Conservation (phyloP, 1,140 invertebrate genomes). For the Parapsyche elsis region DNA sequence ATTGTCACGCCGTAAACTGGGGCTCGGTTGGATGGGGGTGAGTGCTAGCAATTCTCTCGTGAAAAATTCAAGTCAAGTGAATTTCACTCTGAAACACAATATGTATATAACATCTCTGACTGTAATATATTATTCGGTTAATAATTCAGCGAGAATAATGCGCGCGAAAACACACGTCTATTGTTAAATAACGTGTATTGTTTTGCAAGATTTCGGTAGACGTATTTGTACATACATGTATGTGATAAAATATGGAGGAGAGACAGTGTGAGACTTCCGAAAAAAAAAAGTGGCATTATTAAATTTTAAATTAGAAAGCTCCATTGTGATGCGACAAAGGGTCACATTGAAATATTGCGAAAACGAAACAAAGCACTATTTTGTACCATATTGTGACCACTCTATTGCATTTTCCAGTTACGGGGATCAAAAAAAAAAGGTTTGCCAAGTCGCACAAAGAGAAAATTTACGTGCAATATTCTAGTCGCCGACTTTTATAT, state of each 20-base stretch:
- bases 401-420: background rate
- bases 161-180: no score
- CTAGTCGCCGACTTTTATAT: no score
- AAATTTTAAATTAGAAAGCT: background rate
- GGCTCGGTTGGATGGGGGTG: background rate
- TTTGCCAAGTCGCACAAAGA: no score
- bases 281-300: conserved; percentile 1
- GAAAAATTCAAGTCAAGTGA: conserved; percentile 21
- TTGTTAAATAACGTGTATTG: background rate
- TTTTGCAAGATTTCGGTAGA: background rate
- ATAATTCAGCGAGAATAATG: background rate
- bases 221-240: no score
- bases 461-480: no score
- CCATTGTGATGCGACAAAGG: conserved; percentile 22
- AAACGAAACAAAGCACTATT: conserved; percentile 7
- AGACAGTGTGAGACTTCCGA: no score
- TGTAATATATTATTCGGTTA: no score
- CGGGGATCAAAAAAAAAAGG: background rate
- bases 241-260: background rate
- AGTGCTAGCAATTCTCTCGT: background rate
- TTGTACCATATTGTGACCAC: background rate
- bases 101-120: no score
- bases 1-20: background rate
- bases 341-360: background rate
- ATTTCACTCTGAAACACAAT: conserved; percentile 4